These are phyloP conservation scores for Cephus rjabovi DNA, from an alignment of 2,888 invertebrate species.

Conservation along the genomic window DNA sequence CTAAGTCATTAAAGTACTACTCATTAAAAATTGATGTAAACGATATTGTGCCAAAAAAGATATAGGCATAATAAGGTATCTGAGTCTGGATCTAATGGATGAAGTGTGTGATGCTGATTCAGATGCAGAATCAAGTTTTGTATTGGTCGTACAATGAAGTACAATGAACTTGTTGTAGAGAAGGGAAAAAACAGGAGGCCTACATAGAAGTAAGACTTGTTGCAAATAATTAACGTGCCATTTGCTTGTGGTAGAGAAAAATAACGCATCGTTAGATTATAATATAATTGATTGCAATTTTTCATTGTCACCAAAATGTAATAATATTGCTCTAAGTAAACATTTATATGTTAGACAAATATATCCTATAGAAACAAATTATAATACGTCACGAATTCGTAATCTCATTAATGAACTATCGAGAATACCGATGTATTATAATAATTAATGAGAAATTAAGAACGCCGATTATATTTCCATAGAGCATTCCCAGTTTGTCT, in stretches of 20 bases:
- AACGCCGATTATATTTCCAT: neutral
- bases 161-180: neutral
- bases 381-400: neutral
- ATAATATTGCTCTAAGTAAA: slow-evolving; percentile 41
- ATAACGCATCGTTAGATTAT: neutral
- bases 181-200: neutral
- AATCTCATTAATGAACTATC: neutral
- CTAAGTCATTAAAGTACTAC: neutral
- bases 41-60: neutral
- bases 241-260: neutral
- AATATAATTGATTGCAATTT: neutral
- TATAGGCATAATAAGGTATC: neutral
- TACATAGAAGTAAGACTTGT: no score
- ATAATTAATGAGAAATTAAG: neutral
- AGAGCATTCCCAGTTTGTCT: neutral
- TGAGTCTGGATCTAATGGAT: neutral
- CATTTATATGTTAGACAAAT: slow-evolving; percentile 45
- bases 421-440: neutral
- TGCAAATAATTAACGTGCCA: neutral
- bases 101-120: neutral
- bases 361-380: slow-evolving; percentile 47
- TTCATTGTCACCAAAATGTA: slow-evolving; percentile 31
- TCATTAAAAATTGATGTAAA: neutral
- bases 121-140: neutral
- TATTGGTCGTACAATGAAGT: neutral